Base-by-base conservation (phyloP, 2,888 invertebrate species). In the Xestia ashworthii region DNA sequence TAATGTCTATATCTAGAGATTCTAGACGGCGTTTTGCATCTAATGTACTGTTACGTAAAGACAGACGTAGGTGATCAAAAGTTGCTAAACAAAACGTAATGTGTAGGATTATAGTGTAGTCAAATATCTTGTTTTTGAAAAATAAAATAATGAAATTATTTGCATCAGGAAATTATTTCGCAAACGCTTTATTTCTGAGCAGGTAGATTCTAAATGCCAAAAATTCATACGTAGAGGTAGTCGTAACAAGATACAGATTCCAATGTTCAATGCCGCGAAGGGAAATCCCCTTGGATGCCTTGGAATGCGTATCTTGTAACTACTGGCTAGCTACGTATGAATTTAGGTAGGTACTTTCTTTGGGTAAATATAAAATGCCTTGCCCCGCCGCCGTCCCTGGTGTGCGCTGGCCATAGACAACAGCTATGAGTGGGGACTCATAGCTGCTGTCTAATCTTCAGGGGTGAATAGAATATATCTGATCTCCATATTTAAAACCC, bases 1-100 rank as follows among this genome's bases (percentile, higher is more conserved):
- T 85, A 66, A 85, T 85, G 77, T 82, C 82, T 85, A 53, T 81
- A 85, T 81, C 68, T 55, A 32, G 32, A 32, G 32, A 32, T 32
- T 32, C 1, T 32, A 69, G 62, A 62, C 25, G 25, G 41, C 44
- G 50, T 84, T 53, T 80, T 44, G 5, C 14, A 62, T 65, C 0
- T 11, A 14, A 53, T 69, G 46, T 9, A 53, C 50, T 44, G 19
- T 50, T 77, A n/a, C 6, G 8, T 78, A 25, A 41, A 50, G 14
- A 1, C 50, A 22, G 50, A 53, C 44, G 44, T 25, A 58, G 16
- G 14, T 50, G 2, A 50, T 16, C 12, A 32, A 14, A 50, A 71
- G 4, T 1, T 12, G 1, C 16, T 6, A 11, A 55, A 19, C n/a
- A 62, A 32, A 32, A 41, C 25, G 0, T 38, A 14, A 55, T 50